Base-by-base conservation (phyloP, 1,140 invertebrate species). In the Aphaenogaster rudis region DNA sequence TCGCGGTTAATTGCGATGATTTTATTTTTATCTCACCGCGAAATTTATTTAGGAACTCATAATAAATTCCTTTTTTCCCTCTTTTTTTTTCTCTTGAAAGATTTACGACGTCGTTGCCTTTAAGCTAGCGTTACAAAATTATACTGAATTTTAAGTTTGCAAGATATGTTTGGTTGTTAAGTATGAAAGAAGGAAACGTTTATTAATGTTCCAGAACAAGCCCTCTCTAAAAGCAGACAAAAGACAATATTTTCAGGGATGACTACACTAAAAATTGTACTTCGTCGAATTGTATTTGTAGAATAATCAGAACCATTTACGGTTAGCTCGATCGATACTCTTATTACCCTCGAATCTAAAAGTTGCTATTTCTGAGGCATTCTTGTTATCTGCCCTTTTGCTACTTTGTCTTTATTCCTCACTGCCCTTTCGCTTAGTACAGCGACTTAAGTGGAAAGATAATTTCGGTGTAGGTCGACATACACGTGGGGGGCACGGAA, bases 381-480 rank as follows among this genome's bases (percentile, higher is more conserved):
- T 33, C 5, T 52, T 52, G 9, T 45, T 78, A 11, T n/a, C 5
- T 21, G n/a, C 6, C 36, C n/a, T 9, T 63, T 64, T 45, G 15
- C 17, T 15, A 64, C 36, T 80, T 67, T 11, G 9, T 9, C 33
- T 39, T 28, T 66, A 50, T 79, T 52, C 59, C 13, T n/a, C 2
- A n/a, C 6, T 21, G 13, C 8, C 9, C 33, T 54, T 67, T 36
- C 45, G 13, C 48, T 67, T 21, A 28, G n/a, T 50, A 54, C 21
- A 42, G 36, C 48, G n/a, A 67, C 15, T 36, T 33, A 33, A 42
- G 36, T 42, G 9, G 28, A 33, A 13, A 63, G 57, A 6, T 59
- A 78, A 28, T 42, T 71, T 86, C 17, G 57, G n/a, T 67, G 45
- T 39, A 42, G 48, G 63, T 71, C n/a, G 64, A 78, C 81, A 21